Evolutionary conservation across 2,888 invertebrate genomes (phyloP).

Genomic region (Catocala sponsa): DNA sequence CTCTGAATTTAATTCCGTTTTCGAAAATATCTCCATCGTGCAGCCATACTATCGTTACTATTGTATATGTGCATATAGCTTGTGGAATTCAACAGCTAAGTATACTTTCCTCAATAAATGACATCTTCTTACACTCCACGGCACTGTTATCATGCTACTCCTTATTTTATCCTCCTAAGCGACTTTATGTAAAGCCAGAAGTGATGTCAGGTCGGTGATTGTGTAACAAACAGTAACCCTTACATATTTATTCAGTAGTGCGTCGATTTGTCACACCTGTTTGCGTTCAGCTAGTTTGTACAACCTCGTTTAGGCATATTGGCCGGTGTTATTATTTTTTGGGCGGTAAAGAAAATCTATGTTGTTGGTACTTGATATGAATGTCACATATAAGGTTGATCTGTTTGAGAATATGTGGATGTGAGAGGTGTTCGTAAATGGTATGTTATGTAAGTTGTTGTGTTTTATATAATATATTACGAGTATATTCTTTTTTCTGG

Average conservation of each 20-base stretch:
- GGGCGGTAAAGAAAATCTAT: slow-evolving; percentile 41
- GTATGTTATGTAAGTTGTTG: no score
- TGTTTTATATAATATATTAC: no score
- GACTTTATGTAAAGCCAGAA: slow-evolving; percentile 2
- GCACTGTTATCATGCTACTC: no score
- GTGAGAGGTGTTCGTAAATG: background rate
- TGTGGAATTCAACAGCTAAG: no score
- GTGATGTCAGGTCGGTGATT: slow-evolving; percentile 30
- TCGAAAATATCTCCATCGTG: no score
- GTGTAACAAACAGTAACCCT: slow-evolving; percentile 35
- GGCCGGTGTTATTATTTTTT: slow-evolving; percentile 42
- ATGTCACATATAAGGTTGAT: slow-evolving; percentile 8
- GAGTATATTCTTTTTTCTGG: no score
- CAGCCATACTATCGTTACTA: no score
- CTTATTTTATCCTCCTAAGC: background rate
- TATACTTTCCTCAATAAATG: no score
- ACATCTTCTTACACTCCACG: no score
- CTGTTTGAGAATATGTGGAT: slow-evolving; percentile 2
- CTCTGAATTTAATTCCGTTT: no score
- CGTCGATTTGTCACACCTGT: slow-evolving; percentile 51
- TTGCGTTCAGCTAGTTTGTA: slow-evolving; percentile 38
- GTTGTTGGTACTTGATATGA: slow-evolving; percentile 35
- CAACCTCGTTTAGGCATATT: slow-evolving; percentile 45
- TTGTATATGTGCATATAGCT: no score
- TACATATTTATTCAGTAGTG: slow-evolving; percentile 50